Conservation (phyloP, 2,888 invertebrate genomes). For the Acronicta aceris region DNA sequence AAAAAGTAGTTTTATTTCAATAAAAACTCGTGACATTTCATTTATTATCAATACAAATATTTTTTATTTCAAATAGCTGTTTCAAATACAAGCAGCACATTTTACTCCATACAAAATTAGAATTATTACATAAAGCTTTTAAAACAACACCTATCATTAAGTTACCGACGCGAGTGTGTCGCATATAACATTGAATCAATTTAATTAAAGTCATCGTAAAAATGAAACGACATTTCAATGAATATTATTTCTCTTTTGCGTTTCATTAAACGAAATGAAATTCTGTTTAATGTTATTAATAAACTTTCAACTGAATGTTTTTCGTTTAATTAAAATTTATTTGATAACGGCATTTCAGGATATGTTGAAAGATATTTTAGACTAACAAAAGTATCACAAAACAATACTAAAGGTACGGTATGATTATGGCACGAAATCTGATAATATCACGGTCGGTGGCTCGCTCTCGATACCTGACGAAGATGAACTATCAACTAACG, state of each 20-base stretch:
- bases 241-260: constrained; percentile 36
- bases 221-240: constrained; percentile 24
- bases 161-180: constrained; percentile 15
- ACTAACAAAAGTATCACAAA: constrained; percentile 42
- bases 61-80: background rate
- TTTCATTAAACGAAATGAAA: constrained; percentile 27
- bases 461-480: constrained; percentile 68
- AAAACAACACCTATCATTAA: constrained; percentile 16
- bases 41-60: constrained; percentile 15
- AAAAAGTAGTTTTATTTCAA: no score
- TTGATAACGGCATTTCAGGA: constrained; percentile 11
- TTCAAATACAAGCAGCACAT: constrained; percentile 3
- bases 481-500: constrained; percentile 70
- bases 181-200: constrained; percentile 20
- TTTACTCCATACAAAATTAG: constrained; percentile 8
- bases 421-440: constrained; percentile 69
- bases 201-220: constrained; percentile 34
- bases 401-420: constrained; percentile 56
- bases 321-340: constrained; percentile 19
- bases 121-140: constrained; percentile 10
- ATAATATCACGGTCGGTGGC: constrained; percentile 69
- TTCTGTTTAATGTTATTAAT: constrained; percentile 29
- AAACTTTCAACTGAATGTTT: constrained; percentile 21
- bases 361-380: constrained; percentile 1
- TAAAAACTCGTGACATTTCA: background rate